Base-by-base conservation (phyloP, 2,797 vertebrate species). In the Leucoraja ocellata region DNA sequence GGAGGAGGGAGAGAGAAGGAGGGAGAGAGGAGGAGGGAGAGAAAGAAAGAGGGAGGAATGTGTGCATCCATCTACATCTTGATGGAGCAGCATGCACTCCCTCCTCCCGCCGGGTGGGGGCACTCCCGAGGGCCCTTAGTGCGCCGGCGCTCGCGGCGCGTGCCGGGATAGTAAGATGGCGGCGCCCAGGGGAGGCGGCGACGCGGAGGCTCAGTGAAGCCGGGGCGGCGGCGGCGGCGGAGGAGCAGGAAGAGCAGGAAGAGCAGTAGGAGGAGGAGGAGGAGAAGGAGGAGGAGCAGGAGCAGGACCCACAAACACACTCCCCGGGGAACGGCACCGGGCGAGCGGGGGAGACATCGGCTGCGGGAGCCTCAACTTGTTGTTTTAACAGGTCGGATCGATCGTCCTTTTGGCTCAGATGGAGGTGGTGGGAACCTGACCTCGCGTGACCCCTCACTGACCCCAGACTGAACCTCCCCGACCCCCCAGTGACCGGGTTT, bases 1-100 rank as follows among this genome's bases (percentile, higher is more conserved):
- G 58, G 68, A 94, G 93, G 93, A 94, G 36, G 90, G 93, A 71
- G 88, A 77, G 73, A 68, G 91, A 21, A 23, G 32, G 11, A 28
- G 76, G 25, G 3, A 23, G 76, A 46, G 8, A 18, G 90, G 93
- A 71, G 88, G 76, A 28, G 3, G 4, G 2, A 46, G 46, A 46
- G 46, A 46, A 46, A 46, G 46, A 4, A 46, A 46, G 46, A 46
- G 46, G 46, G 46, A 46, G 46, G 46, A 46, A 81, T 61, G 74
- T 94, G 93, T 68, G 14, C 46, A 46, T 46, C 46, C 18, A 68
- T 68, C 65, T 68, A 18, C 14, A 32, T 32, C 16, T 46, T 2
- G 46, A 46, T 46, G 46, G 46, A 46, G 46, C 46, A 46, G 46
- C 46, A 2, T 46, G 46, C 13, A 21, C 0, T 36, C 0, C 3